Evolutionary conservation across 2,888 invertebrate genomes (phyloP).

Genomic region (Sepioteuthis lessoniana): DNA sequence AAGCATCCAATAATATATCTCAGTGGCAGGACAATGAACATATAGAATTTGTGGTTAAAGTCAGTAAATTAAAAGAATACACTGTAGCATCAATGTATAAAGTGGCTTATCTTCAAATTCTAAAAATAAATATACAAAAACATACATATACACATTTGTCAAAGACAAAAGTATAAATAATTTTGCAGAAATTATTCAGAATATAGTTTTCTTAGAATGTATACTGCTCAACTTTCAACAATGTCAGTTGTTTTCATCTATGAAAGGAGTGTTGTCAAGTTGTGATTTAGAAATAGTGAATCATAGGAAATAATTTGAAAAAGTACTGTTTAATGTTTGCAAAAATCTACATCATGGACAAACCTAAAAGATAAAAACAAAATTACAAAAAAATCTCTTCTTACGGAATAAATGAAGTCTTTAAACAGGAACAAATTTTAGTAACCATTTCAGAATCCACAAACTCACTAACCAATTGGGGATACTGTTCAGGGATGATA

Average conservation of each 20-base stretch:
- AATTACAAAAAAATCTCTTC: constrained; percentile 49
- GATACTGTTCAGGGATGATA: constrained; percentile 63
- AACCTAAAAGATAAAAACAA: neutral
- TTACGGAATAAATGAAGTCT: constrained; percentile 64
- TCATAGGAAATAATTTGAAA: neutral
- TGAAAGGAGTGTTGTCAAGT: neutral
- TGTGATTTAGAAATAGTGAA: no score
- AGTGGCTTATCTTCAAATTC: no score
- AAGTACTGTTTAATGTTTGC: neutral
- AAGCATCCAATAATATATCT: no score
- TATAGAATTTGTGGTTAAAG: no score
- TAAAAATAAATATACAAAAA: no score
- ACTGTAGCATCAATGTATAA: no score
- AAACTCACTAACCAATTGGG: constrained; percentile 68
- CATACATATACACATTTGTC: no score
- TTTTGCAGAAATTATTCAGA: no score
- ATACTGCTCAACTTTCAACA: neutral
- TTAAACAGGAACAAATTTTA: constrained; percentile 62
- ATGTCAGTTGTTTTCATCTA: neutral
- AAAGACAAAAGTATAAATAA: no score
- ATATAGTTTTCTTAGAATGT: no score
- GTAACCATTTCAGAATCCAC: constrained; percentile 68
- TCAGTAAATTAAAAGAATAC: no score
- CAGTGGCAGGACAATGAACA: no score
- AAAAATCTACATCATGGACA: neutral